Base-by-base conservation (phyloP, 2,113 vertebrate genomes). In the Microtus pennsylvanicus region DNA sequence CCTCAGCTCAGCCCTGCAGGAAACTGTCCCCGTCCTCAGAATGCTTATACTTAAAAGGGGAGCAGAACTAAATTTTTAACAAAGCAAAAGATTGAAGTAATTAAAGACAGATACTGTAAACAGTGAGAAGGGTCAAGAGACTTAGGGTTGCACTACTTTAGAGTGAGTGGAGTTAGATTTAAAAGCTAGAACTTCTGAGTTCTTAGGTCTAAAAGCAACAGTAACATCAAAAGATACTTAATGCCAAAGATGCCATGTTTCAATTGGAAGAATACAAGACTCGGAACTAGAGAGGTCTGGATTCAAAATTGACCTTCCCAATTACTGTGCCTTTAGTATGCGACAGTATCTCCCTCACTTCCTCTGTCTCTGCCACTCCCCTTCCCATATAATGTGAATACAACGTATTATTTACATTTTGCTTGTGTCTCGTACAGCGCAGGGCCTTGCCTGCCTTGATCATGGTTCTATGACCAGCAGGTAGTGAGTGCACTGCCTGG, bases 171-270 rank as follows among this genome's bases (percentile, higher is more conserved):
- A 77, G 61, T 45, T 74, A 72, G 26, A 74, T 69, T 72, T 87
- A 61, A 91, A 70, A 69, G 55, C 90, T 0, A 52, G 8, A 45
- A 11, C 50, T 82, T 91, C 47, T 94, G 38, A n/a, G 70, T 76
- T 61, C n/a, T 94, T 45, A 45, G 17, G 63, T 83, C 63, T 93
- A 82, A 96, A 97, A 93, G 50, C 17, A 74, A 58, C 33, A 82
- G 38, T 52, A 82, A 94, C 12, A 77, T 19, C 13, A 81, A 88
- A 2, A 94, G 67, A 81, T 83, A 81, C 75, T 65, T 86, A 89
- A 28, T 47, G 76, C 30, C 16, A 22, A 42, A 74, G 47, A 28
- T 24, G 17, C 13, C 38, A 87, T 35, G 17, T 87, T 94, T 89
- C 52, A 61, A 47, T 33, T 42, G 42, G 42, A 95, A 83, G 33